Conservation (phyloP, 2,888 invertebrate species). For the Mylabris sibirica region DNA sequence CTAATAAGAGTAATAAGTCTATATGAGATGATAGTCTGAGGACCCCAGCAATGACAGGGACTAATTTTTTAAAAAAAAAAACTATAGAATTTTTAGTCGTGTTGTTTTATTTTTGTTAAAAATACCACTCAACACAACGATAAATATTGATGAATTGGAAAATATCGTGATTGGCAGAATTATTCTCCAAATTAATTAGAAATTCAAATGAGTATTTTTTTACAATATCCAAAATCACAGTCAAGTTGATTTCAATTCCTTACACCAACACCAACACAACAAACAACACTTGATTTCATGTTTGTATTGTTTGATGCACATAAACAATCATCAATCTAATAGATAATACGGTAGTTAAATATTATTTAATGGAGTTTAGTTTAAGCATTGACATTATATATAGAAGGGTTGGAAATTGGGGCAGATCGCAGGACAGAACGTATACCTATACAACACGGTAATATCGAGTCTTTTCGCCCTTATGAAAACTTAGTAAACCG, state of each 20-base stretch:
- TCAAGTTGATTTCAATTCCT: background rate
- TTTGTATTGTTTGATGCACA: background rate
- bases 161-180: background rate
- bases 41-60: background rate
- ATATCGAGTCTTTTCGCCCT: background rate
- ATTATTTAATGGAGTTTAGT: slow-evolving; percentile 27
- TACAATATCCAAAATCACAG: background rate
- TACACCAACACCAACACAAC: background rate
- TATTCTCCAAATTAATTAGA: background rate
- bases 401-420: slow-evolving; percentile 19
- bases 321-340: background rate
- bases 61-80: background rate
- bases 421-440: slow-evolving; percentile 20
- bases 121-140: too few relatives aligned
- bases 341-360: slow-evolving; percentile 19
- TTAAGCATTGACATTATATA: slow-evolving; percentile 18
- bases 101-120: background rate
- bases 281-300: background rate
- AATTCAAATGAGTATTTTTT: background rate
- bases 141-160: background rate
- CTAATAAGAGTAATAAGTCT: background rate
- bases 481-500: background rate
- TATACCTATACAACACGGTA: background rate
- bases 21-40: background rate
- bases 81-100: background rate